Evolutionary conservation across 2,888 invertebrate genomes (phyloP).

Genomic region (Onthophagus sagittarius): DNA sequence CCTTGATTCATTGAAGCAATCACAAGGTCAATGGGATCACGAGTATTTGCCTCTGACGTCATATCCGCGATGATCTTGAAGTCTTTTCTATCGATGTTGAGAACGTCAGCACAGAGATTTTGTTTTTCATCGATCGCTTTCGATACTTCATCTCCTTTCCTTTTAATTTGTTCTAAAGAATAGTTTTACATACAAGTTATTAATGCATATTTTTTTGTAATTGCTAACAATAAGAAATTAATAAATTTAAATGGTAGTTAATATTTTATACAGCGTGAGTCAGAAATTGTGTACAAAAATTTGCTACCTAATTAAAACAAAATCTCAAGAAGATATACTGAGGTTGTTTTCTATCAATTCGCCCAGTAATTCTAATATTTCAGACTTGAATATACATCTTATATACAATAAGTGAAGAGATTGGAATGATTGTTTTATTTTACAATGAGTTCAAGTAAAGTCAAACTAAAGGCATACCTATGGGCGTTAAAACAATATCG

Average conservation of each 20-base stretch:
- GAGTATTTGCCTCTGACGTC: slow-evolving; percentile 56
- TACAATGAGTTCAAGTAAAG: neutral
- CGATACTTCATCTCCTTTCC: slow-evolving; percentile 68
- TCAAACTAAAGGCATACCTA: slow-evolving; percentile 52
- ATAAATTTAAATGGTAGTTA: neutral
- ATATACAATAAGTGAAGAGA: neutral
- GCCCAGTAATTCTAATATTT: too few species aligned
- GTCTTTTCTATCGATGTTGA: slow-evolving; percentile 69
- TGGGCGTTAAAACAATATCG: slow-evolving; percentile 72
- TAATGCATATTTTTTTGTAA: too few species aligned
- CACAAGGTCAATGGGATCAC: slow-evolving; percentile 65
- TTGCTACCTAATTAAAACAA: too few species aligned
- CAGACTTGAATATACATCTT: neutral
- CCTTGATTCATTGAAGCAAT: slow-evolving; percentile 69
- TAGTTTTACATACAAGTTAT: neutral
- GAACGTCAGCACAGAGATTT: slow-evolving; percentile 69
- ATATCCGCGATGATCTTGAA: slow-evolving; percentile 66
- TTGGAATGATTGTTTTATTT: neutral
- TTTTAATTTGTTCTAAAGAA: slow-evolving; percentile 62
- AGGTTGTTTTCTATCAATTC: too few species aligned
- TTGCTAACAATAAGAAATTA: slow-evolving; percentile 2
- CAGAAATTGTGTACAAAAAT: too few species aligned
- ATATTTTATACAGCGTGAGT: neutral
- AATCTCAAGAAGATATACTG: too few species aligned
- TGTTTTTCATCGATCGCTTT: slow-evolving; percentile 70